Base-by-base conservation (phyloP, 92 coral and sea anemone genomes). In the Porites lobata region DNA sequence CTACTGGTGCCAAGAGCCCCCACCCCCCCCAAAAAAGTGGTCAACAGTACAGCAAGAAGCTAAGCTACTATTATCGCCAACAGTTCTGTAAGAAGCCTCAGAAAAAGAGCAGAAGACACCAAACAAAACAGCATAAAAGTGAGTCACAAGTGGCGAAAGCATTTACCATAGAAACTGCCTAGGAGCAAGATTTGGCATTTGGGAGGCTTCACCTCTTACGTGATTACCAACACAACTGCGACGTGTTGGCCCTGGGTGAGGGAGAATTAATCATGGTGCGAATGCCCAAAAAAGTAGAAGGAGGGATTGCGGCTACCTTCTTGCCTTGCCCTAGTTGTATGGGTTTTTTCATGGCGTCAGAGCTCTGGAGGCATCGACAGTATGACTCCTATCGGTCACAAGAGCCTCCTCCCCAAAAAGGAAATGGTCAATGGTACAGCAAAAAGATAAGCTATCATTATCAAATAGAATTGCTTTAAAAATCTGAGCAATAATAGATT, bases 201-300 rank as follows among this genome's bases (percentile, higher is more conserved):
- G 59, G 43, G 17, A 43, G 20, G 20, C 63, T 56, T 65, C 24
- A 61, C 2, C 90, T 93, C 11, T 22, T 87, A 26, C 2, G 29
- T 26, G 29, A 26, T 26, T 26, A 26, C 29, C 29, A 26, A 26
- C 29, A 26, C 29, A 26, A 26, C 29, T 26, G 29, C 29, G 29
- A 26, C 29, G 2, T 26, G 29, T 26, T 26, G 19, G 66, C 75
- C 4, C 57, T 87, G 3, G 69, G 83, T 11, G 61, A 90, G 52
- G 93, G 96, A 0, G 90, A 90, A 54, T 10, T 93, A 2, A 86
- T 89, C 24, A 90, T 87, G 0, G 89, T 78, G 1, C 61, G 88
- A 54, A 72, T 78, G 1, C 96, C 92, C 3, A 12, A 65, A 9
- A 0, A 14, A 0, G 72, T 6, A 57, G 7, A 26, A 24, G 6